Base-by-base conservation (phyloP, 2,113 vertebrate genomes). In the Rhadina sibilatrix region DNA sequence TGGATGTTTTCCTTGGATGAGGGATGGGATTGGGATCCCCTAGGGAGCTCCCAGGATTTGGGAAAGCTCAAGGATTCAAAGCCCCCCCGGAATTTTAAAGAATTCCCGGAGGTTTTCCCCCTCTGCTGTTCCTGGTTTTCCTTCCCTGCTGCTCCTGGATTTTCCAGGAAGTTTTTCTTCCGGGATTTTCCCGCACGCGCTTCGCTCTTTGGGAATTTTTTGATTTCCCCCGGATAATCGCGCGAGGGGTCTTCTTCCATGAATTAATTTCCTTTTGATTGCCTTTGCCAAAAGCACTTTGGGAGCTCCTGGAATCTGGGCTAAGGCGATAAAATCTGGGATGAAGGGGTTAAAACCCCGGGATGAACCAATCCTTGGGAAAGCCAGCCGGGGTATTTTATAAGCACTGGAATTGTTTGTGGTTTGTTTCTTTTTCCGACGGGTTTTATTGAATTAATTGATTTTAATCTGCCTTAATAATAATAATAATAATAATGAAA, bases 381-480 rank as follows among this genome's bases (percentile, higher is more conserved):
- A 84, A 57, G 81, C 77, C 46, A 57, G 9, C 23, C 9, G 12
- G 66, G 81, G 25, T 89, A 83, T n/a, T 96, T 94, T 83, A 76
- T 83, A n/a, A 90, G 42, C 81, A 61, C 91, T 94, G 95, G 91
- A 89, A 90, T 53, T 49, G 50, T 69, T 40, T 38, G 37, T 38
- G 37, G 10, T 92, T 81, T 60, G 75, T 40, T 76, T 93, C n/a
- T n/a, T 82, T 66, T 79, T 38, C 46, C 25, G 2, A 66, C 1
- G 11, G 38, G 10, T 49, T 94, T 74, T 46, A 42, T 86, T 64
- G 30, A 72, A 76, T 80, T 56, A 70, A 76, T 38, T 44, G 87
- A 25, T 71, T 11, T 18, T 24, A 23, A 77, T 75, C 76, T 33
- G 69, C 18, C 78, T 56, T 40, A 40, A 40, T 12, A 40, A 40